These are phyloP conservation scores for Agrilus biguttatus DNA, from an alignment of 2,888 invertebrate species.

Conservation along the genomic window DNA sequence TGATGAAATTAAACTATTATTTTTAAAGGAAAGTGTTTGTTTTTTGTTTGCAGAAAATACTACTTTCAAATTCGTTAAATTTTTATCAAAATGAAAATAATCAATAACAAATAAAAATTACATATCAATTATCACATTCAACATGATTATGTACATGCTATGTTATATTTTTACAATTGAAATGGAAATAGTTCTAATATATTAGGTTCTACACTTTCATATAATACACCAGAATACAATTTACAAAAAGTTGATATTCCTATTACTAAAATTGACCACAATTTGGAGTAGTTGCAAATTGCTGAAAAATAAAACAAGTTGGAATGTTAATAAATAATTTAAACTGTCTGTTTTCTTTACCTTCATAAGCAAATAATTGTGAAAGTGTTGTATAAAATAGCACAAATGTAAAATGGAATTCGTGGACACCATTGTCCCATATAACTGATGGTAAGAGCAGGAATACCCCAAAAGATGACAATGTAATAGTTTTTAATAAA, in stretches of 20 bases:
- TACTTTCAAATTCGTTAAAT: not conserved
- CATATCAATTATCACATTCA: no score
- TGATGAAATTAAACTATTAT: not conserved
- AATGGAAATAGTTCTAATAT: no score
- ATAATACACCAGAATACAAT: conserved; percentile 4
- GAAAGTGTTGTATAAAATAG: conserved; percentile 49
- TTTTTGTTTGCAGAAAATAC: not conserved
- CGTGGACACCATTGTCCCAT: conserved; percentile 37
- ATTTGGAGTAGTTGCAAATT: conserved; percentile 36
- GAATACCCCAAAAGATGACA: conserved; percentile 44
- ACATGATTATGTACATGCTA: no score
- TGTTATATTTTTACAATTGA: no score
- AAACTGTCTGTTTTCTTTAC: conserved; percentile 24
- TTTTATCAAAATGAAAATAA: not conserved
- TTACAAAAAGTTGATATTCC: conserved; percentile 13
- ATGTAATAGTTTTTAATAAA: conserved; percentile 41
- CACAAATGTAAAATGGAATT: conserved; percentile 43
- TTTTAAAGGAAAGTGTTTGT: not conserved
- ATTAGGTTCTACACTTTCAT: conserved; percentile 1
- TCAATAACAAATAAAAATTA: no score
- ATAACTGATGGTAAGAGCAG: conserved; percentile 47
- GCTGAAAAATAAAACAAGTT: conserved; percentile 32
- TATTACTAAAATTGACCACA: conserved; percentile 24
- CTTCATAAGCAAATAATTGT: conserved; percentile 48
- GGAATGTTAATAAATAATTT: not conserved